Conservation (phyloP, 2,888 invertebrate genomes). For the Dicyrtoma fusca region DNA sequence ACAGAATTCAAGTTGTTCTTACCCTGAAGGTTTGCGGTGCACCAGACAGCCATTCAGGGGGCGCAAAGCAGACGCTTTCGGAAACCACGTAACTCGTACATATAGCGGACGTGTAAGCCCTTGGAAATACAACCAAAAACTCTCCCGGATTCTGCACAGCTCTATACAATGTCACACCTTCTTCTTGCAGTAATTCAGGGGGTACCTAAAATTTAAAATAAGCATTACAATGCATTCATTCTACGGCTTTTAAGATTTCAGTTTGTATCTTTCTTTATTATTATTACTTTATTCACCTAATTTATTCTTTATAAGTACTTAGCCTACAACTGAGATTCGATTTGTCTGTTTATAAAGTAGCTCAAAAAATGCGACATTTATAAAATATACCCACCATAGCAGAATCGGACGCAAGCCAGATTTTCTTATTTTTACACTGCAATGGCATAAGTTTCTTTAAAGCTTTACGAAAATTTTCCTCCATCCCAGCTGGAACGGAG, state of each 20-base stretch:
- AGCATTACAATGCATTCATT: background rate
- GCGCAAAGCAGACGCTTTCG: conserved; percentile 90
- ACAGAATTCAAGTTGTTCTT: conserved; percentile 51
- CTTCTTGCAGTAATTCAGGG: conserved; percentile 72
- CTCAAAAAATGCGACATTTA: conserved; percentile 30
- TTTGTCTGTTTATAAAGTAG: no score
- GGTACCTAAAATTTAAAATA: conserved; percentile 66
- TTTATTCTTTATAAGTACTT: no score
- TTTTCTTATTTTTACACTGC: conserved; percentile 77
- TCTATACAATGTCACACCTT: conserved; percentile 77
- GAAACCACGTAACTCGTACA: conserved; percentile 86
- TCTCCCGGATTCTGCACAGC: conserved; percentile 85
- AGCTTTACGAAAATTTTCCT: conserved; percentile 73
- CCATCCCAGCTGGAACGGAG: conserved; percentile 79
- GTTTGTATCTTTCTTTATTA: background rate
- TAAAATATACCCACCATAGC: conserved; percentile 69
- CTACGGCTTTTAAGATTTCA: background rate
- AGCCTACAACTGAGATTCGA: no score
- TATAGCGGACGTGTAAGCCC: conserved; percentile 84
- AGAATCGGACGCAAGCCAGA: conserved; percentile 90
- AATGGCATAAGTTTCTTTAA: conserved; percentile 77
- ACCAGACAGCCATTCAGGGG: conserved; percentile 74
- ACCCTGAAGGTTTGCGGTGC: conserved; percentile 76
- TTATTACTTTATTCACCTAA: no score
- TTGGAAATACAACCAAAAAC: conserved; percentile 86